These are phyloP conservation scores for Notodonta ziczac DNA, from an alignment of 2,888 invertebrate species.

Conservation along the genomic window DNA sequence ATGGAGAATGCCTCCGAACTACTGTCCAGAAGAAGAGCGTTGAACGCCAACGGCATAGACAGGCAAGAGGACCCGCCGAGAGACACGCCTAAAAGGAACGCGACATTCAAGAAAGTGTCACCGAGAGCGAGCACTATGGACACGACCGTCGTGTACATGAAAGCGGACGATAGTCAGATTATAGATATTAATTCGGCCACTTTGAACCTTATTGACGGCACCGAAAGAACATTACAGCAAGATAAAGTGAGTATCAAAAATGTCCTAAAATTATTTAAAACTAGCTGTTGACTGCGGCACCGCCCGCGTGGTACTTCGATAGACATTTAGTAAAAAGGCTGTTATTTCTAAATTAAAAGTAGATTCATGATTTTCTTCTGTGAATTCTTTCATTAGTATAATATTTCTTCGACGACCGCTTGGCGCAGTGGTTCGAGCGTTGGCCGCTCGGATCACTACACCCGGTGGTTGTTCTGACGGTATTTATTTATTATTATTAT, in stretches of 20 bases:
- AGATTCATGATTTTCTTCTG: too few species aligned
- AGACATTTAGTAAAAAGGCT: too few species aligned
- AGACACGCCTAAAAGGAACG: conserved; percentile 68
- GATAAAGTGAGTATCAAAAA: conserved; percentile 43
- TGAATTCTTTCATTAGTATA: too few species aligned
- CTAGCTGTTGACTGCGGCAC: too few species aligned
- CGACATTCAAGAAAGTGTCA: conserved; percentile 70
- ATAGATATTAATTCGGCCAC: conserved; percentile 80
- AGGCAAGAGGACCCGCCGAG: conserved; percentile 59
- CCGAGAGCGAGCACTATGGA: conserved; percentile 66
- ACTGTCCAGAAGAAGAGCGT: conserved; percentile 66
- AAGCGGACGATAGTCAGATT: conserved; percentile 63
- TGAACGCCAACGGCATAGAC: conserved; percentile 57
- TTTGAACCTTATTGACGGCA: conserved; percentile 66
- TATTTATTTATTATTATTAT: too few species aligned
- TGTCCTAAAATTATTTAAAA: neutral
- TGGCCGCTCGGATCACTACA: too few species aligned
- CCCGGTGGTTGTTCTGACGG: too few species aligned
- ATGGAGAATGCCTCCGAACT: conserved; percentile 77
- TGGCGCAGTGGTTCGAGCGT: too few species aligned
- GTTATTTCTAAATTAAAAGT: too few species aligned
- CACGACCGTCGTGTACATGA: conserved; percentile 66
- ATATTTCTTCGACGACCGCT: too few species aligned
- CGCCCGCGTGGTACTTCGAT: too few species aligned
- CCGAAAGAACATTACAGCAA: conserved; percentile 56